Conservation (phyloP, 1,140 invertebrate genomes). For the Drosophila nikananu region DNA sequence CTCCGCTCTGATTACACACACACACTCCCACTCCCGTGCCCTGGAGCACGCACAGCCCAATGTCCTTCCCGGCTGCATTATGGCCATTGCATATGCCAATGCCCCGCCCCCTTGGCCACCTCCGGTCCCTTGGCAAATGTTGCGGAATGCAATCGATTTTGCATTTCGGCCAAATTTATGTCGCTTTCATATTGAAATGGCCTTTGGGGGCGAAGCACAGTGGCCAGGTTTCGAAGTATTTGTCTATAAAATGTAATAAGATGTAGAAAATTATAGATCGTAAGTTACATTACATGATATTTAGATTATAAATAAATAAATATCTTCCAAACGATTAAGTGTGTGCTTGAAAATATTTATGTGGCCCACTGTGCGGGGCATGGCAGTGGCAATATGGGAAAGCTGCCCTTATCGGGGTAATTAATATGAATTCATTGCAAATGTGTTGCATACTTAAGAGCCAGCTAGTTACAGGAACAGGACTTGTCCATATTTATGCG, state of each 20-base stretch:
- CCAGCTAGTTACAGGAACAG: slow-evolving; percentile 22
- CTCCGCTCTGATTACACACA: slow-evolving; percentile 12
- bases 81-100: slow-evolving; percentile 53
- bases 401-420: slow-evolving; percentile 59
- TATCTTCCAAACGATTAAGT: too few species aligned
- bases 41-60: slow-evolving; percentile 5
- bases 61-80: slow-evolving; percentile 15
- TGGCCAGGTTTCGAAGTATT: neutral
- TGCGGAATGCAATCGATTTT: slow-evolving; percentile 74
- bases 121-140: slow-evolving; percentile 43
- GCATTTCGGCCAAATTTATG: slow-evolving; percentile 69
- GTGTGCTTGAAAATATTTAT: too few species aligned
- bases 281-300: too few species aligned
- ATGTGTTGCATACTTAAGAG: slow-evolving; percentile 72
- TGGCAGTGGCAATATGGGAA: slow-evolving; percentile 1
- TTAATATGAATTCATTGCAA: slow-evolving; percentile 82
- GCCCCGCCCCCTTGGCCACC: neutral
- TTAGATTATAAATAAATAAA: too few species aligned
- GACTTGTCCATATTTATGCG: slow-evolving; percentile 51
- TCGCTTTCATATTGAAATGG: slow-evolving; percentile 63
- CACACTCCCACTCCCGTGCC: neutral
- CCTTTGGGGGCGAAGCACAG: slow-evolving; percentile 21
- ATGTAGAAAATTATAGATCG: neutral
- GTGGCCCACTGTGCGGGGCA: neutral
- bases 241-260: neutral